phyloP scores from a whole-genome alignment of 2,113 vertebrate genomes.

The Grammomys dolichurus region DNA sequence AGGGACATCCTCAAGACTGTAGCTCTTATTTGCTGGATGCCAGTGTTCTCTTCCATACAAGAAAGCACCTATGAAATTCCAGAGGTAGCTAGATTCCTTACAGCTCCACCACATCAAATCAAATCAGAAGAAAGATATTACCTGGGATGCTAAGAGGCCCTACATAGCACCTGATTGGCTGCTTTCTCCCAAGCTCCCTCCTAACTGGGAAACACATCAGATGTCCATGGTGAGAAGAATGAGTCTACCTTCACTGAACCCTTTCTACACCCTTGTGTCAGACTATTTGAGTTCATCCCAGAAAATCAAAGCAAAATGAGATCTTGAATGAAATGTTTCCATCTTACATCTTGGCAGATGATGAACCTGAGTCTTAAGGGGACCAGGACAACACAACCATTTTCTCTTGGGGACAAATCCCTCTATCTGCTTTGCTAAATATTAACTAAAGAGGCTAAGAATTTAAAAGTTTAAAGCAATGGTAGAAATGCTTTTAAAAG shows the following conservation, averaged over 20 bases:
- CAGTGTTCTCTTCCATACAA: not conserved
- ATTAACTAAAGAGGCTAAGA: not conserved
- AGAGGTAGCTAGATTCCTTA: not conserved
- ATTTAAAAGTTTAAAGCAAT: not conserved
- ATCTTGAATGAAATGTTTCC: not conserved
- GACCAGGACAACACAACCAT: not conserved
- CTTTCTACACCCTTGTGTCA: not conserved
- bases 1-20: not conserved
- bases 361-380: not conserved
- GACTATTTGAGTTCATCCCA: not conserved
- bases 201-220: not conserved
- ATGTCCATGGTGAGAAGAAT: not conserved
- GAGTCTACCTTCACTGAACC: not conserved
- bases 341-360: not conserved
- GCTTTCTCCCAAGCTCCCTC: not conserved
- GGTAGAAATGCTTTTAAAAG: not conserved
- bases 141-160: not conserved
- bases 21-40: not conserved
- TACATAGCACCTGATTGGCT: not conserved
- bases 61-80: not conserved
- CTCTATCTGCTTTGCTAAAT: not conserved
- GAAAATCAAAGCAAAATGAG: not conserved
- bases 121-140: not conserved
- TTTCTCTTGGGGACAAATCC: not conserved
- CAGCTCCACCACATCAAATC: not conserved